These are phyloP conservation scores for Stegana nigrithorax DNA, from an alignment of 2,888 invertebrate species.

Conservation along the genomic window DNA sequence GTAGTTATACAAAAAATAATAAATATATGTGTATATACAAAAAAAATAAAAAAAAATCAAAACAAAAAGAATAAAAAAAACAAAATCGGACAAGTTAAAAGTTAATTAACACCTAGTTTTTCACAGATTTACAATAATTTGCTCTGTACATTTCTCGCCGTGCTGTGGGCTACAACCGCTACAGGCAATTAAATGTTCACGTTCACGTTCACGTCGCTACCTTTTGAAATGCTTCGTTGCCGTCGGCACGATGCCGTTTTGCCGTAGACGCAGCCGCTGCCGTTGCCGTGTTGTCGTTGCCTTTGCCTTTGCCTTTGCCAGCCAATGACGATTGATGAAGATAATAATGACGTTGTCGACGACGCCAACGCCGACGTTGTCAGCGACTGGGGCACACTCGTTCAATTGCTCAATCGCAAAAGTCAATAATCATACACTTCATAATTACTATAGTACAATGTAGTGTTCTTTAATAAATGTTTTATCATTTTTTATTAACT, in stretches of 20 bases:
- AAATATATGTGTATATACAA: not conserved
- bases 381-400: too few relatives aligned
- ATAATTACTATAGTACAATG: not conserved
- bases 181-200: slow-evolving; percentile 7
- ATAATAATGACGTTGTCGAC: too few relatives aligned
- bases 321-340: too few relatives aligned
- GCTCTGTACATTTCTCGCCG: slow-evolving; percentile 14
- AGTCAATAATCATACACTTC: slow-evolving; percentile 6
- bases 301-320: too few relatives aligned
- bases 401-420: slow-evolving; percentile 5
- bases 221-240: not conserved
- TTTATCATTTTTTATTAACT: not conserved
- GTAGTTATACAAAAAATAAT: not conserved
- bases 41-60: not conserved
- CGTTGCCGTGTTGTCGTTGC: too few relatives aligned
- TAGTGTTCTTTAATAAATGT: not conserved
- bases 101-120: slow-evolving; percentile 35
- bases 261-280: not conserved
- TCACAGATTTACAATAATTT: slow-evolving; percentile 28
- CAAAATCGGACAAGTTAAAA: slow-evolving; percentile 28
- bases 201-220: not conserved
- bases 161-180: too few relatives aligned
- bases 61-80: not conserved
- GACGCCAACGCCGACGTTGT: too few relatives aligned
- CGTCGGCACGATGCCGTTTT: too few relatives aligned